Evolutionary conservation across 2,113 vertebrate genomes (phyloP).

Genomic region (Leucosticte australis): DNA sequence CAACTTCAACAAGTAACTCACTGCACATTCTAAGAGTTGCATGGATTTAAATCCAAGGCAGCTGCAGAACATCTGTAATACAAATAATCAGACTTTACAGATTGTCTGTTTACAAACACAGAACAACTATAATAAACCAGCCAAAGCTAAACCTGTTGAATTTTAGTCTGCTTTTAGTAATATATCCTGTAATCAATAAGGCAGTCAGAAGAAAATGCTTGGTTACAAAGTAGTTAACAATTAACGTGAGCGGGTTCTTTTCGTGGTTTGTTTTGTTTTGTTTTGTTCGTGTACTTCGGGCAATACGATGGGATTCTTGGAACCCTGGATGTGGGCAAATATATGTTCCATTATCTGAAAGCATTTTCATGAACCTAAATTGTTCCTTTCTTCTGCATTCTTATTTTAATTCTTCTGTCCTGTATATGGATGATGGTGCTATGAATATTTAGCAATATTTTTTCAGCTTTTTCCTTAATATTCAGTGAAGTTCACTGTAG

Average conservation of each 20-base stretch:
- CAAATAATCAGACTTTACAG: slow-evolving; percentile 67
- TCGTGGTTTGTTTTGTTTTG: not conserved
- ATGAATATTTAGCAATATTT: not conserved
- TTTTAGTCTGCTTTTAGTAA: slow-evolving; percentile 58
- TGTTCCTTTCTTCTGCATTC: not conserved
- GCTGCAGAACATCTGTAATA: slow-evolving; percentile 70
- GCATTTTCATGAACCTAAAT: not conserved
- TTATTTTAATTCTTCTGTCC: not conserved
- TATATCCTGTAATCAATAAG: slow-evolving; percentile 54
- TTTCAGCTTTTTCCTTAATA: not conserved
- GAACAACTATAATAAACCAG: slow-evolving; percentile 61
- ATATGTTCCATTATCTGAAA: not conserved
- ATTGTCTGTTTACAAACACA: slow-evolving; percentile 68
- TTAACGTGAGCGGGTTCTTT: not conserved
- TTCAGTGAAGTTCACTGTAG: slow-evolving; percentile 26
- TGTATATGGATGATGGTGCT: not conserved
- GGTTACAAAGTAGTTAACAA: slow-evolving; percentile 53
- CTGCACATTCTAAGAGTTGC: slow-evolving; percentile 70
- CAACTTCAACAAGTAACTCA: slow-evolving; percentile 69
- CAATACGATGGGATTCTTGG: slow-evolving; percentile 36
- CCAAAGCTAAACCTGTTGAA: slow-evolving; percentile 59
- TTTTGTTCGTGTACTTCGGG: not conserved
- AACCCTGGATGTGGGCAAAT: not conserved
- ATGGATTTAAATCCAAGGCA: slow-evolving; percentile 74
- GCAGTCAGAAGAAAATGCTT: slow-evolving; percentile 59